Conservation (phyloP, 2,113 vertebrate genomes). For the Nycticorax nycticorax region DNA sequence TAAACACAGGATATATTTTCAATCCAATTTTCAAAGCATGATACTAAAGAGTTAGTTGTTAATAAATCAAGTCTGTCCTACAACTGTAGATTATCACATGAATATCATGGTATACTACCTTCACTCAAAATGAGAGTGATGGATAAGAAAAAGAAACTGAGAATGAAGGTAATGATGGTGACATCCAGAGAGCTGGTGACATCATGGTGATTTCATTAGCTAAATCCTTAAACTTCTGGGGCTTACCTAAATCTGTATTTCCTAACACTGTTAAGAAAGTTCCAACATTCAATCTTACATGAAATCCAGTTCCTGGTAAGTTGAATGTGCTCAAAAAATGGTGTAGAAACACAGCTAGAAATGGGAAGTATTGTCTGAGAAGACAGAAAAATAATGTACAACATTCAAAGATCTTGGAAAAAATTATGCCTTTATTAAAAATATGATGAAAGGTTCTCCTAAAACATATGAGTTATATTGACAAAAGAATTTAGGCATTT, state of each 20-base stretch:
- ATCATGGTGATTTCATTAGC: background rate
- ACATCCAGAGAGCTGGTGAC: background rate
- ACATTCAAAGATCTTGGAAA: background rate
- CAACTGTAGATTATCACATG: background rate
- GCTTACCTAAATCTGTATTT: background rate
- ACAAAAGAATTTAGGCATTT: background rate
- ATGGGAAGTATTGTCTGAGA: background rate
- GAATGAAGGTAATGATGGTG: background rate
- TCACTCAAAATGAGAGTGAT: background rate
- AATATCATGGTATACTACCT: background rate
- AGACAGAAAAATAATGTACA: background rate
- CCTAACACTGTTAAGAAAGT: background rate
- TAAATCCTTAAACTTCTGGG: background rate
- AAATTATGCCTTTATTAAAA: background rate
- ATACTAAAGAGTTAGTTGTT: background rate
- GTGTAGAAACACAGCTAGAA: background rate
- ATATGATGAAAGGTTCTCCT: background rate
- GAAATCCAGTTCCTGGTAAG: background rate
- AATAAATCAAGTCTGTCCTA: background rate
- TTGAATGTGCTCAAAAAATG: background rate
- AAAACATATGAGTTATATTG: background rate
- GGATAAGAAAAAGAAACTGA: background rate
- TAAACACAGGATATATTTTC: background rate
- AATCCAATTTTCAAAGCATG: background rate
- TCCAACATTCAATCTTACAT: background rate